Evolutionary conservation across 1,140 invertebrate species (phyloP).

Genomic region (Pseudomyrmex cubaensis): DNA sequence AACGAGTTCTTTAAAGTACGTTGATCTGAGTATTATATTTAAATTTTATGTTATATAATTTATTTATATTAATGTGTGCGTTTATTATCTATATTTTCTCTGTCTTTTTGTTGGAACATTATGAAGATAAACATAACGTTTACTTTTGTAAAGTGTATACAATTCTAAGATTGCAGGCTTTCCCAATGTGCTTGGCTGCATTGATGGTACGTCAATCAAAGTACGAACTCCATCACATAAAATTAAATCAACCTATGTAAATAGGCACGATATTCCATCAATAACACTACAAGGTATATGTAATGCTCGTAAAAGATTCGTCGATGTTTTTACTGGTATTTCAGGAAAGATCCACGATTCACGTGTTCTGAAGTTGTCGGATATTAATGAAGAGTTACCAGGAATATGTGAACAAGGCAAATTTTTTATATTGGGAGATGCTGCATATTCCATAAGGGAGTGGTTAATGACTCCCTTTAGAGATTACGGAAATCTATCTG

Average conservation of each 20-base stretch:
- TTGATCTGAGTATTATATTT: too few species aligned
- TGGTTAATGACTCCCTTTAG: conserved; percentile 8
- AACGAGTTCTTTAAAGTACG: too few species aligned
- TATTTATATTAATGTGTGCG: too few species aligned
- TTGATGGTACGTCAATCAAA: conserved; percentile 17
- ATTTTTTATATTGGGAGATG: conserved; percentile 20
- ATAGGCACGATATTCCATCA: conserved; percentile 6
- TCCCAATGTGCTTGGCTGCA: background rate
- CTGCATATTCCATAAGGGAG: conserved; percentile 13
- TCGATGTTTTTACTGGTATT: background rate
- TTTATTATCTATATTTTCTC: too few species aligned
- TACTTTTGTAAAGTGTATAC: background rate
- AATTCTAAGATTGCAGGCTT: background rate
- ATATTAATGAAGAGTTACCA: conserved; percentile 3
- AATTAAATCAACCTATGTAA: conserved; percentile 2
- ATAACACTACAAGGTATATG: conserved; percentile 9
- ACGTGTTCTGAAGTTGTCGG: conserved; percentile 9
- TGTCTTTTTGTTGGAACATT: too few species aligned
- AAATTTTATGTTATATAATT: too few species aligned
- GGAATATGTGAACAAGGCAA: conserved; percentile 7
- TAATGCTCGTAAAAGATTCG: background rate
- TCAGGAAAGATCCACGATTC: conserved; percentile 9
- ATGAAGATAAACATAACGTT: too few species aligned
- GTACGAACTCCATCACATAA: background rate
- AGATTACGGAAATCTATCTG: conserved; percentile 16